Base-by-base conservation (phyloP, 2,113 vertebrate species). In the Lutjanus erythropterus region DNA sequence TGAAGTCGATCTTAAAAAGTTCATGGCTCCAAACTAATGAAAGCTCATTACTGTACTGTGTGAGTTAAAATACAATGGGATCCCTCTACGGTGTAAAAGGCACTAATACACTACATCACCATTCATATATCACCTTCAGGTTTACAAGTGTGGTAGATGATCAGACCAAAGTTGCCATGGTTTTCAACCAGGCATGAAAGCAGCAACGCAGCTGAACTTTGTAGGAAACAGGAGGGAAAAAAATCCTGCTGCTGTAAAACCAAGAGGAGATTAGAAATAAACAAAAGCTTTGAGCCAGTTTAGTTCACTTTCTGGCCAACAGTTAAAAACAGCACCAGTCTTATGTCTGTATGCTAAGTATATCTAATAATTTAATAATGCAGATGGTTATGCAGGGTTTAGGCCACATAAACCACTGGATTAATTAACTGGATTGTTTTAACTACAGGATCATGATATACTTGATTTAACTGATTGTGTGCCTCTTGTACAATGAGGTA, bases 1-100 rank as follows among this genome's bases (percentile, higher is more conserved):
- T 77, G 56, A 84, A 78, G 42, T 77, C 19, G 44, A 76, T 61
- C 77, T 75, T 67, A 73, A 83, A 75, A 85, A 74, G 81, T 79
- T 81, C 67, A 67, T 4, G 79, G 42, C 33, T 68, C 37, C 19
- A 35, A 65, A 42, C 39, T 33, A 35, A 84, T 55, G 41, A 65
- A 75, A 39, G 70, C 44, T 11, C 68, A 39, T 75, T 47, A 77
- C 50, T 77, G 70, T 55, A 27, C 61, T 16, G 33, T 9, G 46
- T 84, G 25, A 49, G 61, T 58, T n/a, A 65, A 15, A 18, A 53
- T 21, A 78, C 71, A 79, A 82, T 14, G 18, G 47, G 46, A 80
- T 10, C 14, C 2, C 25, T 69, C 18, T 27, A 18, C n/a, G 35
- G 2, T 52, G 41, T 5, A 31, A 78, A 75, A 52, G 14, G 19